phyloP scores from a whole-genome alignment of 92 coral and sea anemone genomes.

The Scolanthus callimorphus region DNA sequence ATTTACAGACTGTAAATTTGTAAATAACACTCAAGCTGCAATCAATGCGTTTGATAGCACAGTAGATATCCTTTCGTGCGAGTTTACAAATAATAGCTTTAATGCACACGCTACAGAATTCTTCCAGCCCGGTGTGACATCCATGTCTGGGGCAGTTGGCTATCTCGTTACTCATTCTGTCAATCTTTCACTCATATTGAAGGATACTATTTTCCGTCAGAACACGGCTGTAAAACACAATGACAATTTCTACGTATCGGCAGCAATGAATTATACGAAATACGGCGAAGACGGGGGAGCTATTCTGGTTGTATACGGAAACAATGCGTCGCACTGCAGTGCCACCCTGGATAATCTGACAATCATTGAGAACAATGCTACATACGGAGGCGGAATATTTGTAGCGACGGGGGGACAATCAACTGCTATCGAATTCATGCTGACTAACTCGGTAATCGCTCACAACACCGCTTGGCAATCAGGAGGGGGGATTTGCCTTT shows the following conservation, averaged over 20 bases:
- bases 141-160: slow-evolving; percentile 62
- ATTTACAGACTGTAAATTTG: slow-evolving; percentile 53
- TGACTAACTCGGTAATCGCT: slow-evolving; percentile 26
- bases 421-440: slow-evolving; percentile 21
- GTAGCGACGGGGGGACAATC: slow-evolving; percentile 37
- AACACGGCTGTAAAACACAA: slow-evolving; percentile 71
- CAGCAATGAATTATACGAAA: slow-evolving; percentile 25
- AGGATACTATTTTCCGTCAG: slow-evolving; percentile 36
- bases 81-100: slow-evolving; percentile 61
- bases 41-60: slow-evolving; percentile 70
- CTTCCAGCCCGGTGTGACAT: slow-evolving; percentile 31
- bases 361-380: slow-evolving; percentile 57
- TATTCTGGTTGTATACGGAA: slow-evolving; percentile 38
- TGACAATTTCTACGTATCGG: slow-evolving; percentile 39
- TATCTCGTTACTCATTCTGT: slow-evolving; percentile 32
- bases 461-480: slow-evolving; percentile 66
- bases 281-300: slow-evolving; percentile 63
- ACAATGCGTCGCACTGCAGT: slow-evolving; percentile 19
- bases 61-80: slow-evolving; percentile 40
- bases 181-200: slow-evolving; percentile 22
- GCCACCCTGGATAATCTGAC: slow-evolving; percentile 31
- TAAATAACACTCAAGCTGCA: slow-evolving; percentile 60
- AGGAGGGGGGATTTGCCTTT: slow-evolving; percentile 71
- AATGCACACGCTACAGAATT: slow-evolving; percentile 15
- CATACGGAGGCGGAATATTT: slow-evolving; percentile 80